Conservation (phyloP, 1,140 invertebrate species). For the Ooceraea biroi region DNA sequence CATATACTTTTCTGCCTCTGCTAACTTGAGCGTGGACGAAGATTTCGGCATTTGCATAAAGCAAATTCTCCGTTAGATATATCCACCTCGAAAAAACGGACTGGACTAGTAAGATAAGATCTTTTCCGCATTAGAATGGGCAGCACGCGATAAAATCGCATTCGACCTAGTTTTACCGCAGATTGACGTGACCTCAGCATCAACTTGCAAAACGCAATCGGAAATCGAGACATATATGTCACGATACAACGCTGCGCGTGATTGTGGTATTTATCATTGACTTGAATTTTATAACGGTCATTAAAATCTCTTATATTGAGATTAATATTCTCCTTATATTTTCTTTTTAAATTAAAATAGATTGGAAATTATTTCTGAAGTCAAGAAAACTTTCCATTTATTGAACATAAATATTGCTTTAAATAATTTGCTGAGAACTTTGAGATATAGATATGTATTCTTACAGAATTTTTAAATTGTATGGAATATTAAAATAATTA, state of each 20-base stretch:
- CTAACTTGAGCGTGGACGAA: background rate
- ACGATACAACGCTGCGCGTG: background rate
- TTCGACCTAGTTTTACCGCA: constrained; percentile 58
- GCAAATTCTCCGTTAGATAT: background rate
- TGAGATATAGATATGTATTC: too few relatives aligned
- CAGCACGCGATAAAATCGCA: constrained; percentile 55
- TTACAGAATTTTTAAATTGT: too few relatives aligned
- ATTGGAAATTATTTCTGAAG: background rate
- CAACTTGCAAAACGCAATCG: constrained; percentile 42
- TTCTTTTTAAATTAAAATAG: background rate
- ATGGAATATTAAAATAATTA: background rate
- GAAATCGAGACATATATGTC: constrained; percentile 21
- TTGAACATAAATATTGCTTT: background rate
- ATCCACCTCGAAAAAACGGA: constrained; percentile 5
- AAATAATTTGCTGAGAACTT: too few relatives aligned
- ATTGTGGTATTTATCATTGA: background rate
- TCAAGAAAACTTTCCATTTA: background rate
- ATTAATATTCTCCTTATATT: background rate
- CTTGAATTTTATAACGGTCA: background rate
- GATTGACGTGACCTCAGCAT: constrained; percentile 45
- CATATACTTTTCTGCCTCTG: background rate
- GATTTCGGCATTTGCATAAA: background rate
- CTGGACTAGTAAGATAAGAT: constrained; percentile 20
- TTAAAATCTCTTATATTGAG: background rate
- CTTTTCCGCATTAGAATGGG: constrained; percentile 18